Conservation (phyloP, 2,797 vertebrate genomes). For the Myioborus miniatus region DNA sequence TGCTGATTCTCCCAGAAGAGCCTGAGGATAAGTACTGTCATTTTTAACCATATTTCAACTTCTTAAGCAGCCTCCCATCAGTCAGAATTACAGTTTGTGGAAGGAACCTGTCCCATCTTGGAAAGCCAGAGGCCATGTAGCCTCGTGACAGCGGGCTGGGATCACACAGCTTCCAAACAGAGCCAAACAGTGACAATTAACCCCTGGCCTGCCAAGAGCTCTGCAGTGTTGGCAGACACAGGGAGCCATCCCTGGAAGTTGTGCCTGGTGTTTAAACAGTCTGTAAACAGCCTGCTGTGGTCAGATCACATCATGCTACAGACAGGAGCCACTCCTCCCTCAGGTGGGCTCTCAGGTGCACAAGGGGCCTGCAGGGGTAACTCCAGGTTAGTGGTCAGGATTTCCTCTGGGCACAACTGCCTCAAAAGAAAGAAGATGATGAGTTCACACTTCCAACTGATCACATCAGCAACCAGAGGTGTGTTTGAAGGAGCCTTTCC, state of each 20-base stretch:
- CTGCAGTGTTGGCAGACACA: neutral
- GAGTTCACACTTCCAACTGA: neutral
- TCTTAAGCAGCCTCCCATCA: neutral
- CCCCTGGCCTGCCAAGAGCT: neutral
- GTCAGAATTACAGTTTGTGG: neutral
- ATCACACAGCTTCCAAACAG: neutral
- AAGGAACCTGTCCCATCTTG: conserved; percentile 44
- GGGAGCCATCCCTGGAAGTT: fast-evolving
- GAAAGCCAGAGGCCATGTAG: conserved; percentile 43
- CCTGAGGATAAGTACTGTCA: conserved; percentile 25
- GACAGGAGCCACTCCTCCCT: neutral
- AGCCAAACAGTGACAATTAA: neutral
- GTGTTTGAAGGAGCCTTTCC: neutral
- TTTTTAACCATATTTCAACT: conserved; percentile 45
- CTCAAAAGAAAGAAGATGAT: neutral
- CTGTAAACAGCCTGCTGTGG: neutral
- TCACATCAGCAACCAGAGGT: neutral
- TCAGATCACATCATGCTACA: neutral
- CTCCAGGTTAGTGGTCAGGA: neutral
- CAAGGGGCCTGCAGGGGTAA: neutral
- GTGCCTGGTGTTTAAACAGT: neutral
- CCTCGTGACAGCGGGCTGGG: neutral
- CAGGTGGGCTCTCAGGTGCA: neutral
- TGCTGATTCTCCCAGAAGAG: neutral
- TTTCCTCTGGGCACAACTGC: neutral